phyloP scores from a whole-genome alignment of 2,888 invertebrate species.

The Onthophagus sagittarius region DNA sequence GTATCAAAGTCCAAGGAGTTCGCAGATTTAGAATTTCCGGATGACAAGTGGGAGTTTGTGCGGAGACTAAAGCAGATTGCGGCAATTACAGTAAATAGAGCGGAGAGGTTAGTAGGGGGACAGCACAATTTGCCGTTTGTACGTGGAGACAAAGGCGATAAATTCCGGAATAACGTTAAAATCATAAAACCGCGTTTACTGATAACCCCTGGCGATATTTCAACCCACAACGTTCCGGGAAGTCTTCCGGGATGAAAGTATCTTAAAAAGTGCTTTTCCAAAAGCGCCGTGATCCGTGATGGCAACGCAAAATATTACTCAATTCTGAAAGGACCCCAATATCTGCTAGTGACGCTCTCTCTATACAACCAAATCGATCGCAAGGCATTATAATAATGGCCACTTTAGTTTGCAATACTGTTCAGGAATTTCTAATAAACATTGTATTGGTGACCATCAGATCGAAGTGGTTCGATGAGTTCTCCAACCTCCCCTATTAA shows the following conservation, averaged over 20 bases:
- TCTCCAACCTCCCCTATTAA: neutral
- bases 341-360: neutral
- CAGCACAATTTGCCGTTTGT: slow-evolving; percentile 2
- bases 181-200: slow-evolving; percentile 34
- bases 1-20: neutral
- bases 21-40: neutral
- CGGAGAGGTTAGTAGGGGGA: neutral
- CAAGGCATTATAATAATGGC: neutral
- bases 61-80: neutral
- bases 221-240: slow-evolving; percentile 19
- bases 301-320: neutral
- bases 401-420: neutral
- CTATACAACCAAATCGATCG: neutral
- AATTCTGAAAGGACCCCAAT: neutral
- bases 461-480: neutral
- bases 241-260: neutral
- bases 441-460: neutral
- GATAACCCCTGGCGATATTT: slow-evolving; percentile 32
- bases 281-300: neutral
- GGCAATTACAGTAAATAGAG: slow-evolving; percentile 6
- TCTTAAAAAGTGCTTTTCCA: neutral
- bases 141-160: slow-evolving; percentile 22
- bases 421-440: neutral
- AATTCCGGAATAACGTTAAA: slow-evolving; percentile 34
- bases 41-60: neutral